These are phyloP conservation scores for Drosophila rufa DNA, from an alignment of 1,140 invertebrate species.

Conservation along the genomic window DNA sequence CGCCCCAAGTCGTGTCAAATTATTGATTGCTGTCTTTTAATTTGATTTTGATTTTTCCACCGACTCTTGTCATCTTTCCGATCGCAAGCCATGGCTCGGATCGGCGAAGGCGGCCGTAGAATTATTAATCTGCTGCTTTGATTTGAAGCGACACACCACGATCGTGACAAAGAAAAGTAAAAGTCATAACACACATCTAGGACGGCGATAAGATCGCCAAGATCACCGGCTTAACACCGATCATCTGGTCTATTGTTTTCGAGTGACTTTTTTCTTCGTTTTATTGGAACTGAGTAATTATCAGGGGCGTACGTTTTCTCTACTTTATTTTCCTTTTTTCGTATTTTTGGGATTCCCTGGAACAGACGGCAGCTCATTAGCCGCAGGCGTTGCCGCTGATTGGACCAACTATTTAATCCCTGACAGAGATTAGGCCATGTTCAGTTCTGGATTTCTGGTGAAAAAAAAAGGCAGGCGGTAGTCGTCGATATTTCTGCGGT, in stretches of 20 bases:
- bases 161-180: conserved; percentile 79
- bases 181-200: conserved; percentile 75
- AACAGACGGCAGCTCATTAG: conserved; percentile 73
- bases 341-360: conserved; percentile 53
- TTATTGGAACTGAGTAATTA: conserved; percentile 67
- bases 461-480: conserved; percentile 69
- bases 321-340: conserved; percentile 11
- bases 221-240: conserved; percentile 59
- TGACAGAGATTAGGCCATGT: conserved; percentile 63
- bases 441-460: conserved; percentile 51
- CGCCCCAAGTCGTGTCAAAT: conserved; percentile 70
- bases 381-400: conserved; percentile 81
- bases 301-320: conserved; percentile 50
- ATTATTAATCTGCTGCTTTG: conserved; percentile 73
- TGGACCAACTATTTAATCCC: conserved; percentile 68
- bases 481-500: conserved; percentile 61
- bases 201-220: conserved; percentile 49
- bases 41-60: conserved; percentile 75
- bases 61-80: conserved; percentile 66
- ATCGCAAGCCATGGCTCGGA: conserved; percentile 39
- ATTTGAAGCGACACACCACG: conserved; percentile 63
- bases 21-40: conserved; percentile 78
- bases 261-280: conserved; percentile 67
- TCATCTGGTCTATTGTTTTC: conserved; percentile 55
- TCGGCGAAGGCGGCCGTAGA: conserved; percentile 12